Evolutionary conservation across 2,113 vertebrate species (phyloP).

Genomic region (Bucco capensis): DNA sequence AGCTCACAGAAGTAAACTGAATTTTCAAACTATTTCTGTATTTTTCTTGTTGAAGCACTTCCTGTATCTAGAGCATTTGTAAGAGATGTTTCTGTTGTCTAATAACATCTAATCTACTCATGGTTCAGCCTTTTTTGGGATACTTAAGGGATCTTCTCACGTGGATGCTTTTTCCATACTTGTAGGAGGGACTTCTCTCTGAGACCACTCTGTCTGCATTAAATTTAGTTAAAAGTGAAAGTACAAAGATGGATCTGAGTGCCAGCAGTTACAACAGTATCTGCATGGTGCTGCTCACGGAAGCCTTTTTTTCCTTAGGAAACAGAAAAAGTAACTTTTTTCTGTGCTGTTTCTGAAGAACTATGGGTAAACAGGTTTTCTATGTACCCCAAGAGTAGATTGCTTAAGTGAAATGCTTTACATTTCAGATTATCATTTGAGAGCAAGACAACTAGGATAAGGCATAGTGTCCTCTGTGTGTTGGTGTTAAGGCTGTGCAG

Average conservation of each 20-base stretch:
- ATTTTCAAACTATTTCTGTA: background rate
- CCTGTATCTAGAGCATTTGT: background rate
- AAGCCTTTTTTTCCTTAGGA: background rate
- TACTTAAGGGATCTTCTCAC: background rate
- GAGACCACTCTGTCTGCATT: background rate
- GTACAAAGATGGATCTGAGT: background rate
- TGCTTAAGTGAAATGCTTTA: no score
- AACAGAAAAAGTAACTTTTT: background rate
- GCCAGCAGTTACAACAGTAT: rapidly evolving
- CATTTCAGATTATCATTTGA: background rate
- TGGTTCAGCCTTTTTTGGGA: background rate
- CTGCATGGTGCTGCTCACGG: rapidly evolving
- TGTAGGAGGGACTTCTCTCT: background rate
- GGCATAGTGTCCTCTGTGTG: background rate
- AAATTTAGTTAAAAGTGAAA: background rate
- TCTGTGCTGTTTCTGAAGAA: background rate
- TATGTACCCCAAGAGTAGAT: background rate
- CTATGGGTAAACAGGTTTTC: background rate
- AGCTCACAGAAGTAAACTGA: background rate
- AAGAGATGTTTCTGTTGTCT: background rate
- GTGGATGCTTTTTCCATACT: background rate
- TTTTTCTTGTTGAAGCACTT: background rate
- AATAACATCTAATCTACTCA: background rate
- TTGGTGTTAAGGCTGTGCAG: background rate
- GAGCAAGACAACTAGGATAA: background rate